A percentile compares a stretch with the other conserved stretches of the same genome.
Evolutionary conservation across 30 jellyfish, hydroid and myxozoan species (phyloP).

Genomic region (Aurelia coerulea): DNA sequence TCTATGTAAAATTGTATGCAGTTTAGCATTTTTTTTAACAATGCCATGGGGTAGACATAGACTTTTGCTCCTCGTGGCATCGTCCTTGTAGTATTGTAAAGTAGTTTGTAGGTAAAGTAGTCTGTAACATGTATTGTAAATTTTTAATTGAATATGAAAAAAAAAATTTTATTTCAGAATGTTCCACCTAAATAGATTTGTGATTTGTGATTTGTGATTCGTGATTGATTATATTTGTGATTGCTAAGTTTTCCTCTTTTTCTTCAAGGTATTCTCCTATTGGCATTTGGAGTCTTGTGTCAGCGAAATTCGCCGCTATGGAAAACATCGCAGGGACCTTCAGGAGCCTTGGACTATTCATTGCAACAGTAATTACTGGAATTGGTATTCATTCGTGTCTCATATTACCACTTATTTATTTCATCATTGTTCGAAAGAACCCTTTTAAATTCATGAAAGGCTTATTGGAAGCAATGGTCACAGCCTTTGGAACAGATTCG

Average conservation of each 20-base stretch:
- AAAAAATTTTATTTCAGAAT: no score
- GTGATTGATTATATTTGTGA: no score
- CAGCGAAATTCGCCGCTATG: conserved; percentile 88
- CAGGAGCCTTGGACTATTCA: conserved; percentile 84
- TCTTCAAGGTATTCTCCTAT: conserved; percentile 84
- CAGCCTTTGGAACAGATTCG: conserved; percentile 98
- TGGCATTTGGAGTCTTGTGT: conserved; percentile 88
- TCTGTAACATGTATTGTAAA: no score
- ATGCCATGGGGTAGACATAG: no score
- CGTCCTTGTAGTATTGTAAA: no score
- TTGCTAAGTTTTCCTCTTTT: not conserved
- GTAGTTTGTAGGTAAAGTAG: no score
- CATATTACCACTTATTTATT: conserved; percentile 75
- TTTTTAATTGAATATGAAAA: no score
- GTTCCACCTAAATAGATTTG: no score
- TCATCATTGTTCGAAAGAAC: conserved; percentile 66
- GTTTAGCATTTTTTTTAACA: no score
- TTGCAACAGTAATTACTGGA: conserved; percentile 83
- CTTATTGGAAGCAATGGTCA: conserved; percentile 85
- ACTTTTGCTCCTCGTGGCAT: no score
- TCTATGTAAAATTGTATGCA: no score
- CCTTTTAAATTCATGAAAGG: conserved; percentile 88
- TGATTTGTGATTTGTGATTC: no score
- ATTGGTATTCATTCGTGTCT: conserved; percentile 75
- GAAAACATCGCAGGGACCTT: conserved; percentile 80